Evolutionary conservation across 2,113 vertebrate genomes (phyloP).

Genomic region (Tragelaphus strepsiceros): DNA sequence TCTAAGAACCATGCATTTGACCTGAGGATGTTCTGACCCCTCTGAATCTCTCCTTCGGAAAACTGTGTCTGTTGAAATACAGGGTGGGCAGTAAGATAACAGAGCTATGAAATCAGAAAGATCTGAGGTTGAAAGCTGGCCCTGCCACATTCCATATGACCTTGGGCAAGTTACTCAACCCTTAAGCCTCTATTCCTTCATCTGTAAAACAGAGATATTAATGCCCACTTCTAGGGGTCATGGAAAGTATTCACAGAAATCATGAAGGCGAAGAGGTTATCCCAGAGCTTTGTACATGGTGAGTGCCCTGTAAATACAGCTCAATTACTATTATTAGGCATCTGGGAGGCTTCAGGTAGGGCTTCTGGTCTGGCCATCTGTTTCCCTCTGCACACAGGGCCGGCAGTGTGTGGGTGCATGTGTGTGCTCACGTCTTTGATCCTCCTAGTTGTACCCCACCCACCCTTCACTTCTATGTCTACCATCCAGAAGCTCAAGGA

Average conservation of each 20-base stretch:
- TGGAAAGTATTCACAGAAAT: not conserved
- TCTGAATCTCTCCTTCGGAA: not conserved
- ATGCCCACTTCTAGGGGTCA: not conserved
- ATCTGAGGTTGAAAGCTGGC: not conserved
- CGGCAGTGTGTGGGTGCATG: not conserved
- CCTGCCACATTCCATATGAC: not conserved
- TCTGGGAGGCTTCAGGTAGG: constrained; percentile 6
- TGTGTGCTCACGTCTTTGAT: not conserved
- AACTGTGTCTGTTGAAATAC: not conserved
- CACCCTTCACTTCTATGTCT: not conserved
- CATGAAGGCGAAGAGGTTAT: not conserved
- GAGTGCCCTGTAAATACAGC: not conserved
- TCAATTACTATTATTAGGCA: not conserved
- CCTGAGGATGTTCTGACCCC: not conserved
- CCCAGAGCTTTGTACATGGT: not conserved
- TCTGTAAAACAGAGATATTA: not conserved
- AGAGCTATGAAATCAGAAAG: not conserved
- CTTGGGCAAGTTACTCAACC: not conserved
- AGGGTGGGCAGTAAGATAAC: not conserved
- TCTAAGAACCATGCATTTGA: not conserved
- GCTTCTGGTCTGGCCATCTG: not conserved
- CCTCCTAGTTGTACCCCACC: not conserved
- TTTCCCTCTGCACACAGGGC: not conserved
- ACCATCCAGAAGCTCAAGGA: not conserved
- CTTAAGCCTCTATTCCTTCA: not conserved